A percentile compares a stretch with the other conserved stretches of the same genome.
Evolutionary conservation across 2,113 vertebrate species (phyloP).

Genomic region (Antechinus flavipes): DNA sequence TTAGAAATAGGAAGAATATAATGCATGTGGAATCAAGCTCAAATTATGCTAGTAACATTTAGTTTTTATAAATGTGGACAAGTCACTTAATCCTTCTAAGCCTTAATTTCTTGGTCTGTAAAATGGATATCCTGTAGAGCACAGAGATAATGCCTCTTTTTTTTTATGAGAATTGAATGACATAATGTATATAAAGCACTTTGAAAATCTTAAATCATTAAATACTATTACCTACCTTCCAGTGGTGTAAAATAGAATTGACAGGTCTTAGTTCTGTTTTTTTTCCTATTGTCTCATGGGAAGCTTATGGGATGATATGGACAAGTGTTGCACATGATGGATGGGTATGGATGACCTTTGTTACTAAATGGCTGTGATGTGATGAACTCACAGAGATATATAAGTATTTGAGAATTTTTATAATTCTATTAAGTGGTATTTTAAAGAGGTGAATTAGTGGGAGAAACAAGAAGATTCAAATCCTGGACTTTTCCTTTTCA

Average conservation of each 20-base stretch:
- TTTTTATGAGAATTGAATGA: not conserved
- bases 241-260: not conserved
- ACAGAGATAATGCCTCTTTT: too few relatives aligned
- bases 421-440: not conserved
- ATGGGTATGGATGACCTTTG: not conserved
- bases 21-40: not conserved
- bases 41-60: not conserved
- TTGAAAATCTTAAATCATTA: not conserved
- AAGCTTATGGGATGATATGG: not conserved
- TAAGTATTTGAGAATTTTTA: not conserved
- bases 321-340: not conserved
- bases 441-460: not conserved
- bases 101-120: not conserved
- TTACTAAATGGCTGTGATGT: not conserved
- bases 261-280: not conserved
- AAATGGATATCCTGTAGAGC: not conserved
- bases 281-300: not conserved
- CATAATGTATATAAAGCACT: not conserved
- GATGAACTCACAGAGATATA: not conserved
- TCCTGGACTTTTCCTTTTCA: not conserved
- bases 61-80: not conserved
- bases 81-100: not conserved
- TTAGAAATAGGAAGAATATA: not conserved
- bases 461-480: not conserved
- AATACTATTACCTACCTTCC: not conserved